These are phyloP conservation scores for Alligator sinensis DNA, from an alignment of 2,113 vertebrate genomes.

Conservation along the genomic window DNA sequence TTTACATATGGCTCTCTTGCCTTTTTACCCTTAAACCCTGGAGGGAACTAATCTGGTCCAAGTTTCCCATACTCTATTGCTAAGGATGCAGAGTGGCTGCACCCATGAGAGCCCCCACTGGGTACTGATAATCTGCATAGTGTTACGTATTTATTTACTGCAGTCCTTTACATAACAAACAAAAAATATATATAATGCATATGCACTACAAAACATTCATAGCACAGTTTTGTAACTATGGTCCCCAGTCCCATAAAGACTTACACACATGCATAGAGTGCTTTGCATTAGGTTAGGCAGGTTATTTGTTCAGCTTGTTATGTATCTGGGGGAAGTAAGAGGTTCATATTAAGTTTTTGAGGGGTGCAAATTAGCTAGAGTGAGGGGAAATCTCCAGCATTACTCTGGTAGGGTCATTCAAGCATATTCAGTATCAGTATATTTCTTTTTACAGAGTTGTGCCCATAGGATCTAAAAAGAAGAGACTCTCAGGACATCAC, in stretches of 20 bases:
- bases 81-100: neutral
- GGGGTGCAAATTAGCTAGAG: neutral
- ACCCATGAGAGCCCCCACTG: neutral
- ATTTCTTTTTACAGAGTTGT: neutral
- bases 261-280: neutral
- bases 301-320: too few relatives aligned
- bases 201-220: neutral
- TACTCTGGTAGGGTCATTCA: neutral
- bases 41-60: neutral
- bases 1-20: neutral
- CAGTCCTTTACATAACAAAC: neutral
- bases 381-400: fast-evolving
- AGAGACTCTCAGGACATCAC: neutral
- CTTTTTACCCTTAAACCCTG: neutral
- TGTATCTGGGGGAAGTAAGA: neutral
- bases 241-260: neutral
- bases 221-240: neutral
- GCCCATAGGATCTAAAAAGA: neutral
- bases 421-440: fast-evolving
- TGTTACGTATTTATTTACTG: neutral
- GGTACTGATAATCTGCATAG: neutral
- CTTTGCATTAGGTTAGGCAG: neutral
- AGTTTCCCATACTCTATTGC: neutral
- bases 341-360: fast-evolving
- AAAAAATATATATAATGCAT: neutral